Evolutionary conservation across 2,888 invertebrate species (phyloP).

Genomic region (Oegoconia quadripuncta): DNA sequence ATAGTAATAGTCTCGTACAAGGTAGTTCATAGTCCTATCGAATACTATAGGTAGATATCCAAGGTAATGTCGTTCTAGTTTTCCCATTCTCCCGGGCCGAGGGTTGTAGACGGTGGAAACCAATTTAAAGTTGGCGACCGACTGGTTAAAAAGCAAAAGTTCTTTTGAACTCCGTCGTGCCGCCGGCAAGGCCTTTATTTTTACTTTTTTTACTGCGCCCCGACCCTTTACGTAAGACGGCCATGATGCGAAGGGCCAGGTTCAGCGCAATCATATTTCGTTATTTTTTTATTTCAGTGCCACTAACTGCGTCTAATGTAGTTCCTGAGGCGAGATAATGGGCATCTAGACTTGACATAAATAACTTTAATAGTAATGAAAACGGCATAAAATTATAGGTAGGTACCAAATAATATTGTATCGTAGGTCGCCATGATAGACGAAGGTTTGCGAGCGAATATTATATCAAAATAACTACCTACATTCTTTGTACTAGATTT

Average conservation of each 20-base stretch:
- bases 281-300: constrained; percentile 23
- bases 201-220: constrained; percentile 62
- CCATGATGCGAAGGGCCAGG: constrained; percentile 50
- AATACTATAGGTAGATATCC: constrained; percentile 18
- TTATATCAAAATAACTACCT: no score
- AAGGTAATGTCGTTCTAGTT: constrained; percentile 47
- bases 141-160: constrained; percentile 73
- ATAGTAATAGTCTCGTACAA: no score
- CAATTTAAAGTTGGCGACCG: constrained; percentile 72
- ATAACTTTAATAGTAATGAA: no score
- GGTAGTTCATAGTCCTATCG: no score
- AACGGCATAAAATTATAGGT: no score
- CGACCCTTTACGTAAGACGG: constrained; percentile 54
- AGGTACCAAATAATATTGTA: no score
- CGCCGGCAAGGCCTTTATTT: constrained; percentile 54
- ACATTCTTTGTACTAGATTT: no score
- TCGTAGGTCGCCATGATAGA: no score
- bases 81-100: constrained; percentile 43
- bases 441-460: no score
- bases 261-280: constrained; percentile 37
- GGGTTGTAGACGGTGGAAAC: constrained; percentile 54
- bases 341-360: not conserved
- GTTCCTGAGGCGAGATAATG: constrained; percentile 1
- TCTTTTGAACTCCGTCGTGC: constrained; percentile 57
- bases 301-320: constrained; percentile 1